These are phyloP conservation scores for Zenarchopterus dispar DNA, from an alignment of 2,797 vertebrate species.

Conservation along the genomic window DNA sequence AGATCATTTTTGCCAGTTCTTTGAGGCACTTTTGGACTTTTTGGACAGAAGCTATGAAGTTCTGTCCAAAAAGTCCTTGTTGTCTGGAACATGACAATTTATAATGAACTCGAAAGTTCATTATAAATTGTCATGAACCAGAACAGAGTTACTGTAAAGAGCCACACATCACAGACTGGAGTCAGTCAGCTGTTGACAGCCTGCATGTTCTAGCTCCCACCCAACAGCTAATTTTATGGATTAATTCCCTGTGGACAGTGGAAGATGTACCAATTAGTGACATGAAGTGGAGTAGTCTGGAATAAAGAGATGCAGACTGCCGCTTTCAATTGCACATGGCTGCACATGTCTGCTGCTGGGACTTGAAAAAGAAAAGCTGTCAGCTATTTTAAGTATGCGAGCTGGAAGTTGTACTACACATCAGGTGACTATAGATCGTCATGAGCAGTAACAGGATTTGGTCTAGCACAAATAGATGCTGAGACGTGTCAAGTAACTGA, in stretches of 20 bases:
- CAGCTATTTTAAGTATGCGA: not conserved
- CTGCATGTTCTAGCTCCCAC: slow-evolving; percentile 19
- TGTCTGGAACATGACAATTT: no score
- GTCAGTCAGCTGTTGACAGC: slow-evolving; percentile 20
- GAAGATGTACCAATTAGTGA: slow-evolving; percentile 29
- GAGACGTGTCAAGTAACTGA: not conserved
- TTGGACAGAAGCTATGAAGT: not conserved
- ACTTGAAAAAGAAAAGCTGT: not conserved
- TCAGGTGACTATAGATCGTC: not conserved
- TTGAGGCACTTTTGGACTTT: not conserved
- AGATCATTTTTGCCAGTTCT: slow-evolving; percentile 21
- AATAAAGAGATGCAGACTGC: slow-evolving; percentile 15
- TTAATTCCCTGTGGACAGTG: slow-evolving; percentile 23
- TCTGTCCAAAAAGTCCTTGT: no score
- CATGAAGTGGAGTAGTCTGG: slow-evolving; percentile 19
- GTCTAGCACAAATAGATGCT: not conserved
- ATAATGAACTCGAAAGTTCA: slow-evolving; percentile 1
- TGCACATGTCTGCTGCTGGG: slow-evolving; percentile 13
- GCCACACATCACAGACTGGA: slow-evolving; percentile 5
- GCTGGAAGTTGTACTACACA: slow-evolving; percentile 5
- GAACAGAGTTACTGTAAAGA: slow-evolving; percentile 10
- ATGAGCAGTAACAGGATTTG: not conserved
- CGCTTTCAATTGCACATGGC: slow-evolving; percentile 7
- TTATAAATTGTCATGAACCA: slow-evolving; percentile 8
- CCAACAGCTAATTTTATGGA: slow-evolving; percentile 34